These are phyloP conservation scores for Cryptosula pallasiana DNA, from an alignment of 2,888 invertebrate genomes.

Conservation along the genomic window DNA sequence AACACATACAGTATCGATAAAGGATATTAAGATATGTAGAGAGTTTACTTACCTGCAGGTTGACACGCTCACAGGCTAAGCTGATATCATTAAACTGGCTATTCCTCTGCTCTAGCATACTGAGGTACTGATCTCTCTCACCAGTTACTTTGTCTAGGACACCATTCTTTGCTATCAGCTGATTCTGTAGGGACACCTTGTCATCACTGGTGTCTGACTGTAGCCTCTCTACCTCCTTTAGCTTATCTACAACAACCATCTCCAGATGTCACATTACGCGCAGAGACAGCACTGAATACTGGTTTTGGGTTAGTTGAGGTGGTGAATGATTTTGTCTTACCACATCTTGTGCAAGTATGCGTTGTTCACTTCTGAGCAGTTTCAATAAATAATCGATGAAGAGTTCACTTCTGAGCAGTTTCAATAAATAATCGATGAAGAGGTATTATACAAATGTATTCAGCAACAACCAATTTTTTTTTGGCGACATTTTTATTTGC, in stretches of 20 bases:
- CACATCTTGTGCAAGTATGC: too few relatives aligned
- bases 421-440: too few relatives aligned
- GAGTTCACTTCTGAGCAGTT: too few relatives aligned
- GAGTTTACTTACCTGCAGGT: slow-evolving; percentile 9
- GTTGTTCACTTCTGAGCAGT: too few relatives aligned
- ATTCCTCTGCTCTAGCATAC: slow-evolving; percentile 38
- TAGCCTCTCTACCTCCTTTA: not conserved
- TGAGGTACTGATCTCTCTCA: slow-evolving; percentile 42
- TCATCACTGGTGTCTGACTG: slow-evolving; percentile 4
- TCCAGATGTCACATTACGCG: too few relatives aligned
- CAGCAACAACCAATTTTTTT: too few relatives aligned
- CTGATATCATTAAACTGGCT: slow-evolving; percentile 37
- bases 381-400: too few relatives aligned
- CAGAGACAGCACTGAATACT: too few relatives aligned
- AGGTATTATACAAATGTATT: too few relatives aligned
- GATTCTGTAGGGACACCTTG: not conserved
- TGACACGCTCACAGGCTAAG: slow-evolving; percentile 25
- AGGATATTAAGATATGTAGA: not conserved
- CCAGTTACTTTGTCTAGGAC: slow-evolving; percentile 33
- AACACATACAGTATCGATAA: not conserved
- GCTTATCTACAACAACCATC: not conserved
- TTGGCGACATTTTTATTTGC: too few relatives aligned
- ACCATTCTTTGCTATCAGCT: slow-evolving; percentile 1
- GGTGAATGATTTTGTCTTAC: too few relatives aligned
- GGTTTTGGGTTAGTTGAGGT: too few relatives aligned